A percentile compares a stretch with the other conserved stretches of the same genome.
Conservation (phyloP, 2,113 vertebrate species). For the Sylvilagus bachmani region DNA sequence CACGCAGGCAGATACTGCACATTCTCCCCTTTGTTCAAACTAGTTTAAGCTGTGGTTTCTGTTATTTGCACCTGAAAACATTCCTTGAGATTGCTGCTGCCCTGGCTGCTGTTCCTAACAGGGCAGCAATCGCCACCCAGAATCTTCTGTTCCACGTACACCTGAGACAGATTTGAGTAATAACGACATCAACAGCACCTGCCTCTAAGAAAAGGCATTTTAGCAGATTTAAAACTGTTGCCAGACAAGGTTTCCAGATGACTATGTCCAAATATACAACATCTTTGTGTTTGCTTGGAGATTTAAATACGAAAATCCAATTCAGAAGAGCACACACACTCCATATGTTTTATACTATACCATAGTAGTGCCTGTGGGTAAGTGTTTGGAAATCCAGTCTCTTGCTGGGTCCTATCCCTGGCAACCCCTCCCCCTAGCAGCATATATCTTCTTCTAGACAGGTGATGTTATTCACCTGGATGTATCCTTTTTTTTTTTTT, state of each 20-base stretch:
- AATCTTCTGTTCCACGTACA: not conserved
- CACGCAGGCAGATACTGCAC: not conserved
- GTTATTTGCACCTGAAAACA: constrained; percentile 12
- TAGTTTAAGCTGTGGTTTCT: not conserved
- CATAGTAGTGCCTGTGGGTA: not conserved
- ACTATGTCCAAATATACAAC: not conserved
- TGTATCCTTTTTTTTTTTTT: too few relatives aligned
- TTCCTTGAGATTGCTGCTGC: not conserved
- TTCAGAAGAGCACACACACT: not conserved
- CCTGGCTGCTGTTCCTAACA: not conserved
- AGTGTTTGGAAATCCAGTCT: not conserved
- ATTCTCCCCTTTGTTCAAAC: not conserved
- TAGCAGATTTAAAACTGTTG: not conserved
- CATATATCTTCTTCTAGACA: not conserved
- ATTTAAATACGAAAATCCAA: not conserved
- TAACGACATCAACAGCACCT: not conserved
- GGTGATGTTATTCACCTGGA: not conserved
- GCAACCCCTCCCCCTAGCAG: not conserved
- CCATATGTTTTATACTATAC: not conserved
- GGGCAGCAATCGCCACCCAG: not conserved
- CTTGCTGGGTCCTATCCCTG: not conserved
- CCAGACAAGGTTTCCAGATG: not conserved
- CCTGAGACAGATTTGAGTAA: not conserved
- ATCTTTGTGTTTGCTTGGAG: not conserved
- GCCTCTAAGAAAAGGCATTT: not conserved